phyloP scores from a whole-genome alignment of 30 jellyfish, hydroid and myxozoan species.

The Mastigias papua region DNA sequence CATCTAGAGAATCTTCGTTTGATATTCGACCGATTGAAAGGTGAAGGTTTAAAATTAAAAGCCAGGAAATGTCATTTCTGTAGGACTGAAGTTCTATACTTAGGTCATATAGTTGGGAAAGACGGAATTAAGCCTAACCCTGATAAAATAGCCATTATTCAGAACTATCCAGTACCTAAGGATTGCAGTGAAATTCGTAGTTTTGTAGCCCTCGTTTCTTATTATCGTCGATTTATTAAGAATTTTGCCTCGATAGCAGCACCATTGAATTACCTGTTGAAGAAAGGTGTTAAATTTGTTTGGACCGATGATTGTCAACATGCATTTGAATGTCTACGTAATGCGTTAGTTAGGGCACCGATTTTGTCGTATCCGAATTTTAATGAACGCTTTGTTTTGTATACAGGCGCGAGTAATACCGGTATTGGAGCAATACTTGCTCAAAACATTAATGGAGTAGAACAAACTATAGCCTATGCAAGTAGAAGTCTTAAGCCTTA shows the following conservation, averaged over 20 bases:
- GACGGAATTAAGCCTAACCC: slow-evolving; percentile 60
- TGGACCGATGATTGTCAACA: slow-evolving; percentile 60
- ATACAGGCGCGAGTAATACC: slow-evolving; percentile 65
- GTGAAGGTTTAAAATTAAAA: slow-evolving; percentile 56
- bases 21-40: slow-evolving; percentile 50
- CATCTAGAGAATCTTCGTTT: slow-evolving; percentile 43
- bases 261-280: slow-evolving; percentile 22
- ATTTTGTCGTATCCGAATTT: slow-evolving; percentile 57
- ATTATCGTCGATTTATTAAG: slow-evolving; percentile 47
- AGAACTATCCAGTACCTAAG: slow-evolving; percentile 39
- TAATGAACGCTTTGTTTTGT: slow-evolving; percentile 23
- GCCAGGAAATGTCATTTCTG: slow-evolving; percentile 66
- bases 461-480: slow-evolving; percentile 61
- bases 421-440: slow-evolving; percentile 75
- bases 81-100: slow-evolving; percentile 26
- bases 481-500: slow-evolving; percentile 37
- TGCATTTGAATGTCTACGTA: slow-evolving; percentile 62
- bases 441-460: slow-evolving; percentile 52
- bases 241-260: slow-evolving; percentile 63
- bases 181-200: slow-evolving; percentile 44
- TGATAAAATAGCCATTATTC: slow-evolving; percentile 23
- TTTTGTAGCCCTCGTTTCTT: slow-evolving; percentile 56
- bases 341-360: slow-evolving; percentile 63
- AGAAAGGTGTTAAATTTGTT: slow-evolving; percentile 26
- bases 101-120: slow-evolving; percentile 63